phyloP scores from a whole-genome alignment of 2,888 invertebrate species.

The Drosophila birchii region DNA sequence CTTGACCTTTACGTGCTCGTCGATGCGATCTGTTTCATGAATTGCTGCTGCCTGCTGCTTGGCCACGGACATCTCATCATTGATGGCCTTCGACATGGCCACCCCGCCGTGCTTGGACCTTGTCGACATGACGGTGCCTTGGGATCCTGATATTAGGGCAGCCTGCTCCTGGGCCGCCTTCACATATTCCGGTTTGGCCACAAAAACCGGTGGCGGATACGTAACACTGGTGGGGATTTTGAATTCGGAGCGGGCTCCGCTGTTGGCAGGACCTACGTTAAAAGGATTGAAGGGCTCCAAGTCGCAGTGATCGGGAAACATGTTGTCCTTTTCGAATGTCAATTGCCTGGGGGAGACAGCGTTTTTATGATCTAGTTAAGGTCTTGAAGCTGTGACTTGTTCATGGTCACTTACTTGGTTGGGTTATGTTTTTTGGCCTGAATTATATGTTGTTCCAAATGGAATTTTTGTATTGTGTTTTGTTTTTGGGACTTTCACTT shows the following conservation, averaged over 20 bases:
- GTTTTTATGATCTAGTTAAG: not conserved
- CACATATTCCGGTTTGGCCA: slow-evolving; percentile 26
- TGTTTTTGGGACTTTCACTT: not conserved
- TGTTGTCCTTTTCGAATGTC: slow-evolving; percentile 27
- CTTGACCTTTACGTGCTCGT: slow-evolving; percentile 39
- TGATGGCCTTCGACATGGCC: slow-evolving; percentile 60
- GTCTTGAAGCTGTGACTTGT: not conserved
- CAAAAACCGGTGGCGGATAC: slow-evolving; percentile 61
- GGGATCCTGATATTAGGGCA: slow-evolving; percentile 34
- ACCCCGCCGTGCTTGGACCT: slow-evolving; percentile 51
- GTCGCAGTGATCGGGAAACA: slow-evolving; percentile 49
- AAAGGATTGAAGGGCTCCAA: slow-evolving; percentile 57
- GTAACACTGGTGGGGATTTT: slow-evolving; percentile 48
- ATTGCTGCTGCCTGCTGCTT: slow-evolving; percentile 30
- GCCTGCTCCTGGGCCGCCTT: slow-evolving; percentile 8
- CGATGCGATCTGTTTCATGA: slow-evolving; percentile 39
- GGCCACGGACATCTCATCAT: slow-evolving; percentile 60
- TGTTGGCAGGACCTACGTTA: slow-evolving; percentile 45
- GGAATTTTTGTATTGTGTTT: not conserved
- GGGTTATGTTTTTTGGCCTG: not conserved
- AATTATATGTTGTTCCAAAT: slow-evolving; percentile 3
- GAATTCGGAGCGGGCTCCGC: slow-evolving; percentile 17
- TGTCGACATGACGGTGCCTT: slow-evolving; percentile 14
- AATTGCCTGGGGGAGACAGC: not conserved
- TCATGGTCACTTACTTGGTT: slow-evolving; percentile 13